Evolutionary conservation across 2,888 invertebrate genomes (phyloP).

Genomic region (Stenodema calcarata): DNA sequence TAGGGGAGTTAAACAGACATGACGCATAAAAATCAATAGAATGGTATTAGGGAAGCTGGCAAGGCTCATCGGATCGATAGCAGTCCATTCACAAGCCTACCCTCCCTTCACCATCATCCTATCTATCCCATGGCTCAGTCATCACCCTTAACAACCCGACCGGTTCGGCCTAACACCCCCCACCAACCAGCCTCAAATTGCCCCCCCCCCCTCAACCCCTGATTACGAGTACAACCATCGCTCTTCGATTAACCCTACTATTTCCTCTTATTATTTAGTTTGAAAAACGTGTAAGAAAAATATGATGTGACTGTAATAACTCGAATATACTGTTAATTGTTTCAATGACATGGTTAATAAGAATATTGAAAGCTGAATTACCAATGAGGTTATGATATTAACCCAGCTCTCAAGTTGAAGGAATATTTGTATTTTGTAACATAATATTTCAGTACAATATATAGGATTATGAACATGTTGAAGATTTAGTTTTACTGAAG

Average conservation of each 20-base stretch:
- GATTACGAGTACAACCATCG: background rate
- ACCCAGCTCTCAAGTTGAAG: background rate
- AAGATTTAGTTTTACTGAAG: too few species aligned
- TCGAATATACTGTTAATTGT: background rate
- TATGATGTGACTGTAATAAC: background rate
- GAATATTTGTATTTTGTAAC: background rate
- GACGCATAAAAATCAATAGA: constrained; percentile 48
- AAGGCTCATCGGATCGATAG: constrained; percentile 17
- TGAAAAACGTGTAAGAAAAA: background rate
- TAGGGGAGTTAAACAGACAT: background rate
- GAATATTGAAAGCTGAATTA: constrained; percentile 1
- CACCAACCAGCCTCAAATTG: background rate
- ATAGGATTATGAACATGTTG: too few species aligned
- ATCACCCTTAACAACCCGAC: background rate
- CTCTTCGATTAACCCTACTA: background rate
- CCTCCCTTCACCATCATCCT: background rate
- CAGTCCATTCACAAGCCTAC: constrained; percentile 30
- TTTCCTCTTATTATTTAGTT: background rate
- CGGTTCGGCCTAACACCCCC: background rate
- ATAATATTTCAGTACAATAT: too few species aligned
- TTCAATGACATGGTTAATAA: background rate
- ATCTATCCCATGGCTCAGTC: background rate
- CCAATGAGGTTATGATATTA: background rate
- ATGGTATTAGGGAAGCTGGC: constrained; percentile 17
- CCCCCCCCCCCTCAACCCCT: background rate